These are phyloP conservation scores for Thamnophis elegans DNA, from an alignment of 2,797 vertebrate species.

Conservation along the genomic window DNA sequence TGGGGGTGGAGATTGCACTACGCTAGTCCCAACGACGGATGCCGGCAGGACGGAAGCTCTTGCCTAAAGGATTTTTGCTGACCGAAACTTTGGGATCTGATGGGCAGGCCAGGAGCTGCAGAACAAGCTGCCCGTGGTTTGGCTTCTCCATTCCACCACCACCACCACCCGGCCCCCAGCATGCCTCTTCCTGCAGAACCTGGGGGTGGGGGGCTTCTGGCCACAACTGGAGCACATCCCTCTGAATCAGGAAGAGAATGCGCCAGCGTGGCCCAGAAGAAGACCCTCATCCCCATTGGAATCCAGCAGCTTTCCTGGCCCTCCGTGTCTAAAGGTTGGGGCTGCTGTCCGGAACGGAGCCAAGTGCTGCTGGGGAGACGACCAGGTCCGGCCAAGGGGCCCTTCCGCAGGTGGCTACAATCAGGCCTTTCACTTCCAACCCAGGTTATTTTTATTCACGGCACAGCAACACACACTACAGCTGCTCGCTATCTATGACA, in stretches of 20 bases:
- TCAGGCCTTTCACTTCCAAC: conserved; percentile 51
- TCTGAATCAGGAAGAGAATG: not conserved
- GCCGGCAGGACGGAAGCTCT: not conserved
- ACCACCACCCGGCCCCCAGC: not conserved
- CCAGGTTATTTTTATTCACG: conserved; percentile 75
- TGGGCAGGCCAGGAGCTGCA: not conserved
- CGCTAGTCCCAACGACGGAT: not conserved
- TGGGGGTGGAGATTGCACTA: not conserved
- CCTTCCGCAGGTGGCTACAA: conserved; percentile 31
- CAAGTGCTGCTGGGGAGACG: conserved; percentile 7
- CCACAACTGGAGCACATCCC: not conserved
- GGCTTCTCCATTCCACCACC: not conserved
- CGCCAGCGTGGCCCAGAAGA: not conserved
- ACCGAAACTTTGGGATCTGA: not conserved
- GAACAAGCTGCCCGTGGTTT: not conserved
- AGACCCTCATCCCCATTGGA: no score
- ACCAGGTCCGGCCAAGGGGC: not conserved
- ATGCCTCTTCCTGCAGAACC: not conserved
- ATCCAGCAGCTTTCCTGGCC: no score
- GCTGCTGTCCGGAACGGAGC: not conserved
- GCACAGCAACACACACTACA: conserved; percentile 67
- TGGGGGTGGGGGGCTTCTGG: not conserved
- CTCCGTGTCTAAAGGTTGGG: not conserved
- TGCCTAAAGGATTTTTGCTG: not conserved
- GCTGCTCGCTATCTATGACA: conserved; percentile 55